Evolutionary conservation across 2,113 vertebrate species (phyloP).

Genomic region (Pelusios castaneus): DNA sequence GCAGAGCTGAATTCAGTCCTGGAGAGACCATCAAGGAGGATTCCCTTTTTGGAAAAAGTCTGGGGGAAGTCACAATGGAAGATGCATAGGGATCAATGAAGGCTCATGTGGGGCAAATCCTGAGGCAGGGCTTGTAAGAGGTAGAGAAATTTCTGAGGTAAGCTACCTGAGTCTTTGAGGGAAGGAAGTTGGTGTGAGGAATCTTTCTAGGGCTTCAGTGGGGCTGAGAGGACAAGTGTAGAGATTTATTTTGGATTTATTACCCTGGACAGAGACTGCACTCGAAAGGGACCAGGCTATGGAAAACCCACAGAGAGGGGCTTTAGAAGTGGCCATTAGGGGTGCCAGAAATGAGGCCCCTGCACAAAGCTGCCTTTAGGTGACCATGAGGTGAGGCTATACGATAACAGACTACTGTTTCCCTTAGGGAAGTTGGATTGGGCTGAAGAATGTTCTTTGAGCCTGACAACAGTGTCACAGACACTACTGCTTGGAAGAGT

Average conservation of each 20-base stretch:
- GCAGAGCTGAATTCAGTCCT: background rate
- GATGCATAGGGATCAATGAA: background rate
- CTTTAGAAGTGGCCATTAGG: background rate
- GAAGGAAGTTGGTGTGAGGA: background rate
- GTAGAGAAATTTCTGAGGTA: background rate
- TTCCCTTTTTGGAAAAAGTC: background rate
- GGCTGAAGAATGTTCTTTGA: background rate
- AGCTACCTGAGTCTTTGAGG: background rate
- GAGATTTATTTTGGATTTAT: background rate
- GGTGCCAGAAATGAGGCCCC: background rate
- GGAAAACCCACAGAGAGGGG: background rate
- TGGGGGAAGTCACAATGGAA: background rate
- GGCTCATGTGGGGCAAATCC: background rate
- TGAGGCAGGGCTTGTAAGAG: background rate
- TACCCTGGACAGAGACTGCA: background rate
- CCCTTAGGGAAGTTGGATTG: background rate
- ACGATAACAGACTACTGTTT: background rate
- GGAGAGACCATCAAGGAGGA: background rate
- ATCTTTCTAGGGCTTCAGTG: background rate
- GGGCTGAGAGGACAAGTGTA: background rate
- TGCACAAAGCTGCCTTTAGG: background rate
- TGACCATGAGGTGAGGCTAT: background rate
- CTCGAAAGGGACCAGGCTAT: background rate
- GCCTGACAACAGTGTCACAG: background rate
- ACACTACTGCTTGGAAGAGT: background rate